A percentile compares a stretch with the other conserved stretches of the same genome.
Conservation (phyloP, 2,113 vertebrate genomes). For the Ctenodactylus gundi region DNA sequence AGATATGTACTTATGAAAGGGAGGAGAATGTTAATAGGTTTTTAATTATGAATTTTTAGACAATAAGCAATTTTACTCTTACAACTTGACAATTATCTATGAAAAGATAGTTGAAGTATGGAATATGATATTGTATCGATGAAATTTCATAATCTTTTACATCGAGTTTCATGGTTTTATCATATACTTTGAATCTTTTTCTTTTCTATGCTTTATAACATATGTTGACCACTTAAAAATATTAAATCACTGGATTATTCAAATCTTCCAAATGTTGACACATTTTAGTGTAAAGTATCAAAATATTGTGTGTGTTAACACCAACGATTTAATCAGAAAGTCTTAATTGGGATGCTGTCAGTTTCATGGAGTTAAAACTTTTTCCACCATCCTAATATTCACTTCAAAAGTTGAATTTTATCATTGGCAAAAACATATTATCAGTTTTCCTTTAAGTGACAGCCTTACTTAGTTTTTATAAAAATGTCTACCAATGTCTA, state of each 20-base stretch:
- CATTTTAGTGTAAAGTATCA: conserved; percentile 39
- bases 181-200: not conserved
- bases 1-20: not conserved
- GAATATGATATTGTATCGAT: not conserved
- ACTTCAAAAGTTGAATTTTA: conserved; percentile 36
- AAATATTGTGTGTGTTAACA: conserved; percentile 26
- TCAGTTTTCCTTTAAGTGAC: conserved; percentile 26
- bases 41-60: not conserved
- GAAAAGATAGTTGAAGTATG: not conserved
- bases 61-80: conserved; percentile 14
- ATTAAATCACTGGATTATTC: not conserved
- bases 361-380: not conserved
- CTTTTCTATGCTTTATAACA: not conserved
- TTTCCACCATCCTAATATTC: conserved; percentile 1
- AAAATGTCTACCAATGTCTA: conserved; percentile 9
- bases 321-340: not conserved
- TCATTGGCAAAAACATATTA: conserved; percentile 15
- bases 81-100: not conserved
- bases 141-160: not conserved
- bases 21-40: not conserved
- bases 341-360: conserved; percentile 21
- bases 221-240: conserved; percentile 28
- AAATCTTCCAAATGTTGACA: conserved; percentile 44
- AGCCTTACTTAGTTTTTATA: not conserved
- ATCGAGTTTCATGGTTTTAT: not conserved